Conservation (phyloP, 2,113 vertebrate genomes). For the Brachyhypopomus occidentalis region DNA sequence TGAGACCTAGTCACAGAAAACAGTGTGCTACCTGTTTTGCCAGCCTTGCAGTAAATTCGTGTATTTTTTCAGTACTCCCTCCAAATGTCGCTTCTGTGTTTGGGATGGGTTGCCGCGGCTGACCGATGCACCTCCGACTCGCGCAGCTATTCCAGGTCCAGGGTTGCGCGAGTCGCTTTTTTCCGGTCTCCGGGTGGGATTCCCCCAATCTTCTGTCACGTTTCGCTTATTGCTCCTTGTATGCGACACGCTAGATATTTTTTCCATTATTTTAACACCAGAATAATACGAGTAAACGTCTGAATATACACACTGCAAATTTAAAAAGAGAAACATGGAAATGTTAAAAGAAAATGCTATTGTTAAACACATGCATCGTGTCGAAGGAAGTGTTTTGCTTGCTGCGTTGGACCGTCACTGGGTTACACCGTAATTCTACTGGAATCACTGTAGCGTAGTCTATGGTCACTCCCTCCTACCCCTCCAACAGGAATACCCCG, state of each 20-base stretch:
- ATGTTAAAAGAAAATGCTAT: neutral
- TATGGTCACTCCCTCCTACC: constrained; percentile 58
- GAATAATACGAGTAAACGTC: neutral
- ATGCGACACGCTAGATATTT: constrained; percentile 48
- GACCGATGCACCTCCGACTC: no score
- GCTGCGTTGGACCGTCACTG: constrained; percentile 47
- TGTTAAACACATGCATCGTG: constrained; percentile 7
- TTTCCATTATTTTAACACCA: constrained; percentile 42
- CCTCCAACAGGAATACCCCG: constrained; percentile 59
- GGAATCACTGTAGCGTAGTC: constrained; percentile 60
- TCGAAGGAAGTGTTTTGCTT: constrained; percentile 11
- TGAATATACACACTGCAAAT: neutral
- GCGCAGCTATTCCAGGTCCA: constrained; percentile 49
- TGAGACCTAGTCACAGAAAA: neutral
- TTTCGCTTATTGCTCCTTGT: constrained; percentile 52
- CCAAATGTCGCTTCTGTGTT: constrained; percentile 66
- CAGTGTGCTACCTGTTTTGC: constrained; percentile 83
- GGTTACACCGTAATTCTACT: constrained; percentile 30
- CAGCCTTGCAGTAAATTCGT: constrained; percentile 92
- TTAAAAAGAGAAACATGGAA: neutral
- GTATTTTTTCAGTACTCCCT: constrained; percentile 89
- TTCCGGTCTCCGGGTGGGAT: constrained; percentile 57
- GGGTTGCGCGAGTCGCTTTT: constrained; percentile 68
- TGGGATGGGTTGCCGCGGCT: constrained; percentile 44
- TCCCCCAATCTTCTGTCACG: constrained; percentile 62